Percentiles rank a stretch among this genome's conserved stretches.
Evolutionary conservation across 2,113 vertebrate genomes (phyloP).

Genomic region (Albula glossodonta): DNA sequence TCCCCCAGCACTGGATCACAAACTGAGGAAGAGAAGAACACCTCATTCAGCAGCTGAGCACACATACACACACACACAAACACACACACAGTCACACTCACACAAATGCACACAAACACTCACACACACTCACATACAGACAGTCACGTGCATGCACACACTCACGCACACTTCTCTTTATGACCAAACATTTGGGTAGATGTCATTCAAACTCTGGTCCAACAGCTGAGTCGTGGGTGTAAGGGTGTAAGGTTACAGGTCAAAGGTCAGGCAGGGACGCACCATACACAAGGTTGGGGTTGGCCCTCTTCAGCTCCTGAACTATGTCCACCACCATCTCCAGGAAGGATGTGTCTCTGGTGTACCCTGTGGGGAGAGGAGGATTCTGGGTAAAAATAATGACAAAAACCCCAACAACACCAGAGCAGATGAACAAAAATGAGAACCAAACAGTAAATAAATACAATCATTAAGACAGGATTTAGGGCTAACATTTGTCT

Average conservation of each 20-base stretch:
- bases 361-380: conserved; percentile 77
- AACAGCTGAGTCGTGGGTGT: neutral
- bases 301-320: conserved; percentile 89
- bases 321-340: conserved; percentile 94
- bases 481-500: too few relatives aligned
- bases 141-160: neutral
- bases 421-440: neutral
- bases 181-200: too few relatives aligned
- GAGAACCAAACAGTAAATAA: neutral
- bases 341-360: conserved; percentile 91
- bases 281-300: conserved; percentile 91
- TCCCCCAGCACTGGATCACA: conserved; percentile 98
- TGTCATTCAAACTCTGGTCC: neutral
- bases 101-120: neutral
- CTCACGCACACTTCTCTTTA: neutral
- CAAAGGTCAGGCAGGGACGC: conserved; percentile 40
- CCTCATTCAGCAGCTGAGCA: neutral
- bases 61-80: neutral
- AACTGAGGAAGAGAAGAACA: conserved; percentile 69
- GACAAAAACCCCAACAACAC: too few relatives aligned
- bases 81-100: neutral
- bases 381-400: neutral
- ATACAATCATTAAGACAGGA: neutral
- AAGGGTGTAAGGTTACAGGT: neutral
- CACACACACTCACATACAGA: neutral